A percentile compares a stretch with the other conserved stretches of the same genome.
Conservation (phyloP, 2,797 vertebrate genomes). For the Spondyliosoma cantharus region DNA sequence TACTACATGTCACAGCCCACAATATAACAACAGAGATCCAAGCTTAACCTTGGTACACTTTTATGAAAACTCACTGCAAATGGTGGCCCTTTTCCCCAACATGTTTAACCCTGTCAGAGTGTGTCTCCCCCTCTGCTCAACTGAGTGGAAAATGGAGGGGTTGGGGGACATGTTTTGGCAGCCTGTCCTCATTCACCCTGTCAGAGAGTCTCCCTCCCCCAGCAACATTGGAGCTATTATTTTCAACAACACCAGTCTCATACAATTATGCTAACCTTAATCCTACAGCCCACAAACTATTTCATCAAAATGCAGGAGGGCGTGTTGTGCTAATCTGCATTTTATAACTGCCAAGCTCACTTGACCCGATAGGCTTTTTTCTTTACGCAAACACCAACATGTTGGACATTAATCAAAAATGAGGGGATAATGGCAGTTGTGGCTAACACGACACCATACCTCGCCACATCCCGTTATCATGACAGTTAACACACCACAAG, state of each 20-base stretch:
- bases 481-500: not conserved
- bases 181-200: conserved; percentile 3
- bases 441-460: not conserved
- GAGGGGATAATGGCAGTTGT: no score
- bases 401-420: no score
- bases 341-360: no score
- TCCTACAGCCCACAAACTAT: not conserved
- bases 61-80: not conserved
- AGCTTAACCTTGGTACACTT: not conserved
- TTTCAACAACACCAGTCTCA: conserved; percentile 3
- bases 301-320: not conserved
- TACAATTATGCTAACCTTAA: not conserved
- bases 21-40: not conserved
- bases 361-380: not conserved
- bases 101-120: not conserved
- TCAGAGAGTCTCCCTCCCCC: conserved; percentile 28
- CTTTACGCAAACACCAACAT: no score
- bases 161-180: conserved; percentile 24
- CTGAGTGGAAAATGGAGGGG: not conserved
- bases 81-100: not conserved
- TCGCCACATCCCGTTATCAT: not conserved
- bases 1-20: not conserved
- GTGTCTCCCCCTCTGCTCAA: not conserved
- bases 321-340: not conserved
- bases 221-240: conserved; percentile 19